Conservation (phyloP, 2,888 invertebrate species). For the Eucera pruinosa region DNA sequence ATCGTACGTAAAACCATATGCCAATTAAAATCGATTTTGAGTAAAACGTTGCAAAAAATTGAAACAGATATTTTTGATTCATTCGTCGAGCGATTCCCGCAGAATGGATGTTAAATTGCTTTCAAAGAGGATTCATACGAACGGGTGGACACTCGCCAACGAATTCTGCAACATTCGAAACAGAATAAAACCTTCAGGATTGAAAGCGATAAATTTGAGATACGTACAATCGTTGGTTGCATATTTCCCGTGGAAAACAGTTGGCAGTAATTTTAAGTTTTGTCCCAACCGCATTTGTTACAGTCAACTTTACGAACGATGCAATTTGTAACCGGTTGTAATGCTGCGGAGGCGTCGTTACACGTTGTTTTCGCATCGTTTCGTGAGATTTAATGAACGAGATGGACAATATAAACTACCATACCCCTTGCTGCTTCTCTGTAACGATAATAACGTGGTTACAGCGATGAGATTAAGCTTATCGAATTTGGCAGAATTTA, state of each 20-base stretch:
- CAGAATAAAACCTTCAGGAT: slow-evolving; percentile 45
- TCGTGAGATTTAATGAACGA: slow-evolving; percentile 54
- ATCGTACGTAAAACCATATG: not conserved
- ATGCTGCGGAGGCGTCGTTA: slow-evolving; percentile 37
- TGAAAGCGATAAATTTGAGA: slow-evolving; percentile 39
- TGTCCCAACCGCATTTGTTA: slow-evolving; percentile 55
- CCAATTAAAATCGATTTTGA: not conserved
- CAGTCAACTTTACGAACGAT: slow-evolving; percentile 36
- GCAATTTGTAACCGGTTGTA: slow-evolving; percentile 55
- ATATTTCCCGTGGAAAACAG: slow-evolving; percentile 40
- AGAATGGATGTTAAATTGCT: slow-evolving; percentile 29
- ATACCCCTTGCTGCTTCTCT: not conserved
- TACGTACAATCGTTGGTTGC: slow-evolving; percentile 8
- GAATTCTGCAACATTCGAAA: not conserved
- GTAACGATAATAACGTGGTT: slow-evolving; percentile 46
- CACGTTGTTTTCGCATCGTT: slow-evolving; percentile 48
- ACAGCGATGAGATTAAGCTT: slow-evolving; percentile 49
- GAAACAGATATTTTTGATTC: slow-evolving; percentile 20
- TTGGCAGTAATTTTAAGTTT: slow-evolving; percentile 57
- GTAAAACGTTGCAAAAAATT: not conserved
- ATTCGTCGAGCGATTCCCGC: not conserved
- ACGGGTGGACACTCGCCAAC: not conserved
- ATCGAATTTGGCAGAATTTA: slow-evolving; percentile 46
- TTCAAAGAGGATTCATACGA: slow-evolving; percentile 6
- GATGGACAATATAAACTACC: slow-evolving; percentile 35